phyloP scores from a whole-genome alignment of 2,113 vertebrate species.

The Rissa tridactyla region DNA sequence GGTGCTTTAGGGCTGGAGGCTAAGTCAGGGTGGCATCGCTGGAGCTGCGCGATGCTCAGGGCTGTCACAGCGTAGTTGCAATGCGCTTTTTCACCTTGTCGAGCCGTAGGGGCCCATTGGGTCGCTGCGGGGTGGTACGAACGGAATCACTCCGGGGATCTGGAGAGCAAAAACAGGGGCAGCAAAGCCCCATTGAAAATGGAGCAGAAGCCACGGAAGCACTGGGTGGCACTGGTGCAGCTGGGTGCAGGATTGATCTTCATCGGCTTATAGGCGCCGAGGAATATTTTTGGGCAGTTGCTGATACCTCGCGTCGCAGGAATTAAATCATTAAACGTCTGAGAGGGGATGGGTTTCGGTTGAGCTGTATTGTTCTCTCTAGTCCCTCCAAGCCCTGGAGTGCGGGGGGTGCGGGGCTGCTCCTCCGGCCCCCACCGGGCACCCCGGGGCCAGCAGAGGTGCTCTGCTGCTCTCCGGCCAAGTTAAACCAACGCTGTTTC shows the following conservation, averaged over 20 bases:
- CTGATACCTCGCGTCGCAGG: neutral
- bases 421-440: accelerated
- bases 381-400: neutral
- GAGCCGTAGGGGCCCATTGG: accelerated
- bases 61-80: neutral
- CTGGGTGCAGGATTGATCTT: neutral
- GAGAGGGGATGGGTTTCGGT: neutral
- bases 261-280: neutral
- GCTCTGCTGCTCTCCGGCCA: neutral
- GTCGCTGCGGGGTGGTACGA: neutral
- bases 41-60: neutral
- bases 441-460: neutral
- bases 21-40: accelerated
- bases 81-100: neutral
- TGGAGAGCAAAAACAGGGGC: neutral
- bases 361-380: neutral
- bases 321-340: neutral
- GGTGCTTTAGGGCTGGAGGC: neutral
- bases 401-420: neutral
- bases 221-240: neutral
- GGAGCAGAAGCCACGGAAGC: neutral
- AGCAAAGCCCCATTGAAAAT: neutral
- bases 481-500: neutral
- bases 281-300: neutral
- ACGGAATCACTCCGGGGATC: neutral